A percentile compares a stretch with the other conserved stretches of the same genome.
Evolutionary conservation across 2,888 invertebrate species (phyloP).

Genomic region (Drosophila sordidapex): DNA sequence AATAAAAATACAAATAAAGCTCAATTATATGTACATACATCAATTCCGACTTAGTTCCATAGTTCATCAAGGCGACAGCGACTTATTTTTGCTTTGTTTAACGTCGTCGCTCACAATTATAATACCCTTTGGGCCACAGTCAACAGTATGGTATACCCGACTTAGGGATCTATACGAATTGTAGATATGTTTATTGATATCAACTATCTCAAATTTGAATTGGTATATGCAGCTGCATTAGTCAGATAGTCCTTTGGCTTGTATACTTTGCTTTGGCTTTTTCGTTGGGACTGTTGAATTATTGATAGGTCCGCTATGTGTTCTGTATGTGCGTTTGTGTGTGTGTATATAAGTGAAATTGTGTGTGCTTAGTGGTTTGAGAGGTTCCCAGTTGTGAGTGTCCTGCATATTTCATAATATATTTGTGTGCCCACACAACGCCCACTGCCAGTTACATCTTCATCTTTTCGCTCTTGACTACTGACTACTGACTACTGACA

Average conservation of each 20-base stretch:
- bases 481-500: slow-evolving; percentile 21
- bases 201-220: slow-evolving; percentile 5
- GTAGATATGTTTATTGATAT: background rate
- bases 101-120: slow-evolving; percentile 1
- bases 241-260: slow-evolving; percentile 19
- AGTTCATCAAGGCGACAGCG: slow-evolving; percentile 70
- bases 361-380: slow-evolving; percentile 51
- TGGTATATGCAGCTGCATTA: background rate
- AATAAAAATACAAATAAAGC: slow-evolving; percentile 27
- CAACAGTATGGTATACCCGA: slow-evolving; percentile 3
- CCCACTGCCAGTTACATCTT: background rate
- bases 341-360: slow-evolving; percentile 1
- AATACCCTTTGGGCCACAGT: slow-evolving; percentile 9
- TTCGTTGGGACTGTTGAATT: slow-evolving; percentile 65
- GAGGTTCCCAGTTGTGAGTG: slow-evolving; percentile 54
- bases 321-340: slow-evolving; percentile 6
- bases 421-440: slow-evolving; percentile 44
- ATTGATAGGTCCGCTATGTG: slow-evolving; percentile 62
- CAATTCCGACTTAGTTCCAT: slow-evolving; percentile 74
- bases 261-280: slow-evolving; percentile 59
- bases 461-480: slow-evolving; percentile 13
- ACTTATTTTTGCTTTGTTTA: slow-evolving; percentile 31
- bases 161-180: background rate
- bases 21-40: slow-evolving; percentile 59
- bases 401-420: slow-evolving; percentile 59